Evolutionary conservation across 2,797 vertebrate species (phyloP).

Genomic region (Morus bassanus): DNA sequence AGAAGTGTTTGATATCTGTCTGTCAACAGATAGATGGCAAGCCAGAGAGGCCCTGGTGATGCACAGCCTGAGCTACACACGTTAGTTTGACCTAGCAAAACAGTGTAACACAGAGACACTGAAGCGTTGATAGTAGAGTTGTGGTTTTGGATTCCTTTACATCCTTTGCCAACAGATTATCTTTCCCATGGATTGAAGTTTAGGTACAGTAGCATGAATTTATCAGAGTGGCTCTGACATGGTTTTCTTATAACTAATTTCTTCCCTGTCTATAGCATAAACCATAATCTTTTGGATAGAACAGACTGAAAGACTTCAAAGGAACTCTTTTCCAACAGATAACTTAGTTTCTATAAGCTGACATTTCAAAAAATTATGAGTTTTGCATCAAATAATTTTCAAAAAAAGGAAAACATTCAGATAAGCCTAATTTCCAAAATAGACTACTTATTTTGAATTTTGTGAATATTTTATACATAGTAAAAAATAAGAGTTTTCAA

Average conservation of each 20-base stretch:
- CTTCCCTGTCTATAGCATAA: background rate
- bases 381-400: background rate
- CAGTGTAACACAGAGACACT: background rate
- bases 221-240: background rate
- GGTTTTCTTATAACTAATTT: background rate
- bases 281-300: background rate
- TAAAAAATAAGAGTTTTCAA: background rate
- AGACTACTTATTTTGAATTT: background rate
- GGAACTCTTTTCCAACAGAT: background rate
- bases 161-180: background rate
- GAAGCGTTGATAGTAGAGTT: background rate
- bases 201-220: background rate
- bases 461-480: background rate
- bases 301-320: background rate
- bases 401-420: background rate
- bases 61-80: background rate
- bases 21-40: background rate
- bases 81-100: background rate
- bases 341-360: background rate
- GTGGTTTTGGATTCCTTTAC: background rate
- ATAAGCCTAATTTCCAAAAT: background rate
- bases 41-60: background rate
- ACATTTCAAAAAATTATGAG: accelerated
- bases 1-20: background rate
- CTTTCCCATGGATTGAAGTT: background rate